Evolutionary conservation across 1,140 invertebrate species (phyloP).

Genomic region (Microvelia longipes): DNA sequence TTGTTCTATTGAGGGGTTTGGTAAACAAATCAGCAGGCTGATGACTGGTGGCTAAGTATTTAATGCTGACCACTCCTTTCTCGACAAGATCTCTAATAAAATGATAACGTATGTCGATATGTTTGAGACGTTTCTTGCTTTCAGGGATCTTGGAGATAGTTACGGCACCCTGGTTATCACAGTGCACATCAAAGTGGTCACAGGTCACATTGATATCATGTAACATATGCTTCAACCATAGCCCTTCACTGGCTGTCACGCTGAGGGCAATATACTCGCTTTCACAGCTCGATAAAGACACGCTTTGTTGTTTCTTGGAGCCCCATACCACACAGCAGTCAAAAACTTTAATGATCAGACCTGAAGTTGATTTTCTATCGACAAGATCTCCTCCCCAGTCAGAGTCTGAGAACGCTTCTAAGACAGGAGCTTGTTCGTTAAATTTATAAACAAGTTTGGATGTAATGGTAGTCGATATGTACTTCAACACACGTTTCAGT

Average conservation of each 20-base stretch:
- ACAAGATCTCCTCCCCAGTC: background rate
- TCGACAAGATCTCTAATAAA: constrained; percentile 13
- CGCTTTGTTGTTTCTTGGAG: constrained; percentile 1
- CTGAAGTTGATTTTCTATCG: background rate
- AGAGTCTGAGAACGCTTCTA: background rate
- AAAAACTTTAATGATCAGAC: background rate
- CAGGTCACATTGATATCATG: background rate
- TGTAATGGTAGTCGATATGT: background rate
- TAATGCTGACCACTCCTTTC: constrained; percentile 9
- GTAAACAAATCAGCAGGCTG: constrained; percentile 11
- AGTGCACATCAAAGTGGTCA: background rate
- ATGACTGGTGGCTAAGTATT: constrained; percentile 8
- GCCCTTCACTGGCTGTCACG: background rate
- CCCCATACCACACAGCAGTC: background rate
- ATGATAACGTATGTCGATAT: constrained; percentile 7
- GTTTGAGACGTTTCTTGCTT: constrained; percentile 4
- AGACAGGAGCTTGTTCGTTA: background rate
- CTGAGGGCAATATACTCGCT: constrained; percentile 1
- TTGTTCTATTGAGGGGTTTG: no score
- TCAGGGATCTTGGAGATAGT: background rate
- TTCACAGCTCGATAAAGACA: background rate
- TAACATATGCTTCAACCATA: background rate
- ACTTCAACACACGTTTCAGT: background rate
- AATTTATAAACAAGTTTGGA: background rate
- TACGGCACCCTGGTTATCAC: constrained; percentile 19